These are phyloP conservation scores for Augiades crinisus DNA, from an alignment of 2,888 invertebrate genomes.

Conservation along the genomic window DNA sequence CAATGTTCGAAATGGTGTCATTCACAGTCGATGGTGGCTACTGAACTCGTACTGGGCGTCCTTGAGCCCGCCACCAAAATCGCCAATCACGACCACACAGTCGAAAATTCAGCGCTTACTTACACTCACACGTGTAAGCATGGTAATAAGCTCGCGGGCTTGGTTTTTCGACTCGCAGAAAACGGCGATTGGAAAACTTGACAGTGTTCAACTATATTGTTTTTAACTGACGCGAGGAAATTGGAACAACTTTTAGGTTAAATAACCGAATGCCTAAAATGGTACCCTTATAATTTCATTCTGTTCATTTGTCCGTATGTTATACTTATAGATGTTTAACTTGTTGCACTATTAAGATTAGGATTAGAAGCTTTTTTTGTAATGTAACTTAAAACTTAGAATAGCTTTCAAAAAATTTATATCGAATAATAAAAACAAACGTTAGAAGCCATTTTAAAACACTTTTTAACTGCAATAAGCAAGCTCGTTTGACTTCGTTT, in stretches of 20 bases:
- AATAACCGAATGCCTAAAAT: no score
- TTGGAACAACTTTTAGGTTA: no score
- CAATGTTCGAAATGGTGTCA: constrained; percentile 75
- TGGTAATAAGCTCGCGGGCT: constrained; percentile 20
- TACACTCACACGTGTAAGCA: constrained; percentile 26
- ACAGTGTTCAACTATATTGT: no score
- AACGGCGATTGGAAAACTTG: no score
- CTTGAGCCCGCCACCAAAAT: constrained; percentile 71
- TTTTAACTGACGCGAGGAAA: no score
- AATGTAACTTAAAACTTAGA: no score
- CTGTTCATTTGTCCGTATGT: no score
- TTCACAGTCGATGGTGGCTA: constrained; percentile 73
- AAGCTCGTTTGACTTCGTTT: constrained; percentile 54
- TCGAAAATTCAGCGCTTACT: constrained; percentile 33
- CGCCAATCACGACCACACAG: constrained; percentile 58
- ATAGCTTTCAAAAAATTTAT: no score
- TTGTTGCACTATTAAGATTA: no score
- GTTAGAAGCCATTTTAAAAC: constrained; percentile 12
- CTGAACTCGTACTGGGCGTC: constrained; percentile 74
- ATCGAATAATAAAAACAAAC: neutral
- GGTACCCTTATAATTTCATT: no score
- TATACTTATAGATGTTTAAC: no score
- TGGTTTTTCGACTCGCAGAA: constrained; percentile 8
- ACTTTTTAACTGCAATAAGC: constrained; percentile 51
- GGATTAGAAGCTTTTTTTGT: no score